Evolutionary conservation across 2,888 invertebrate genomes (phyloP), one percentile per base, ranked within the genome.

Genomic region (Drosophila multiciliata): DNA sequence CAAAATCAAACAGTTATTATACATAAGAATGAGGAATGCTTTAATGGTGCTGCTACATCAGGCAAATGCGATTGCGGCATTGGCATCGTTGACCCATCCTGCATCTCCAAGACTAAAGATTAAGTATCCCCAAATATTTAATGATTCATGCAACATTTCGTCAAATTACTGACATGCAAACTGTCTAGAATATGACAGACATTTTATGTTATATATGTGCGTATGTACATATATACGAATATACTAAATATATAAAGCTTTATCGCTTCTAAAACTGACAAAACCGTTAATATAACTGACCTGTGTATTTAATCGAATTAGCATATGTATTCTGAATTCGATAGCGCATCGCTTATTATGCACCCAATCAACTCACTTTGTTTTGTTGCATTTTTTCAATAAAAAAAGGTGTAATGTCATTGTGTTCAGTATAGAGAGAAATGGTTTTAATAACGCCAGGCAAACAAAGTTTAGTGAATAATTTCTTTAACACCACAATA

Each of bases 11-110:
- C 64, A 15, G 64, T 59, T 32, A 42, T 70, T 48, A 54, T 77
- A 45, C 81, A 83, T 49, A 81, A 55, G 32, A 60, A 20, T 20
- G 67, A 73, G 4, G 88, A 77, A 20, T 55, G 62, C 40, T 71
- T 38, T 32, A 82, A 60, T 49, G 63, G 62, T 17, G 61, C 77
- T 12, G 63, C 67, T 52, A 33, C 65, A 20, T 26, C 58, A 15
- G 77, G 29, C 6, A 67, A 71, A 42, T 66, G 66, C 53, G 77
- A 80, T 50, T 70, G 60, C 12, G 40, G 48, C 0, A 26, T 68
- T 15, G 63, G 20, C n/a, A 45, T 49, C 35, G 49, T 17, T 1
- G 62, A 78, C 9, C 42, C 67, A 65, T 11, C 60, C 8, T 60
- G 61, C 23, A 50, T 52, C 1, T n/a, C 15, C n/a, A 15, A 17